Evolutionary conservation across 2,888 invertebrate genomes (phyloP), one percentile per base, ranked within the genome.

Genomic region (Resseliella maxima): DNA sequence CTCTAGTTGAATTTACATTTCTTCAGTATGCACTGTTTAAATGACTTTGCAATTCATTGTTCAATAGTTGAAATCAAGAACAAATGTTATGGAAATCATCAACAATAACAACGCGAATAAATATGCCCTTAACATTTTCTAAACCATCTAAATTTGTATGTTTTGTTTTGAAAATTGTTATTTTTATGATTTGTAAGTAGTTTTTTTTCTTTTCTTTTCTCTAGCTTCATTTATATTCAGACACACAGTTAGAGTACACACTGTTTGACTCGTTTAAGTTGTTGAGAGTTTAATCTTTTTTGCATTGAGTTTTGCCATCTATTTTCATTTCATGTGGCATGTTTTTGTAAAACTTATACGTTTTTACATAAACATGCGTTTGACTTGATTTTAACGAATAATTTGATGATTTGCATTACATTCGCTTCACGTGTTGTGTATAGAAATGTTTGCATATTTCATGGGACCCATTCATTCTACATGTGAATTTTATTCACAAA

Each of bases 341-440:
- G 24, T 59, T 59, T 24, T 59, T n/a, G n/a, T 59, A 24, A 24
- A n/a, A n/a, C 24, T 72, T 72, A 15, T 72, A 31, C 35, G 72
- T 31, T 72, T 27, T 72, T 72, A 35, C 72, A 72, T 72, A 72
- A 72, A 72, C 72, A 72, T 72, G 72, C 72, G 72, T 72, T 72
- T 15, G 72, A n/a, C 24, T 59, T 27, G 59, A 59, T 31, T 31
- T 72, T 31, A 2, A 15, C 35, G 31, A 72, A 72, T 72, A 72
- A 72, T 72, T 72, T 72, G 72, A 72, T 35, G 72, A 72, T 72
- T 72, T 72, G 72, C 18, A 72, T 72, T 72, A 35, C 72, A 72
- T 72, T 72, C 31, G 31, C 12, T 59, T n/a, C 27, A 59, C 59
- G 59, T 59, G 59, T 59, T 12, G 59, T 24, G 3, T 59, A 24